Percentiles rank a stretch among this genome's conserved stretches.
These are phyloP conservation scores for Aphelenchoides bicaudatus DNA, from an alignment of 2,888 invertebrate species.

Conservation along the genomic window DNA sequence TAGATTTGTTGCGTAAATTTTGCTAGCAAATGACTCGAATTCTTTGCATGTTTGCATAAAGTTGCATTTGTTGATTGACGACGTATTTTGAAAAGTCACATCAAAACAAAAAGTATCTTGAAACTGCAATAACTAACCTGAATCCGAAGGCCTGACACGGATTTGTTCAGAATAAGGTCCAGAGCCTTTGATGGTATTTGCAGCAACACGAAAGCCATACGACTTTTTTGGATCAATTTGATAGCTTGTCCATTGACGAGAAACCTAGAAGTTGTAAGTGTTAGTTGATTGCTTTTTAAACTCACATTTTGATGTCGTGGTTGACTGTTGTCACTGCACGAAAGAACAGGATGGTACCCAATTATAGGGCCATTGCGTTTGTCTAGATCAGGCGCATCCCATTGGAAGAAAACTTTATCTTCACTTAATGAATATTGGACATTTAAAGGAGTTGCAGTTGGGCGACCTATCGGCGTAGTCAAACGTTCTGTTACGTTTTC, in stretches of 20 bases:
- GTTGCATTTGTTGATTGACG: neutral
- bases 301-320: constrained; percentile 18
- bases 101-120: neutral
- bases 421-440: constrained; percentile 55
- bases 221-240: constrained; percentile 47
- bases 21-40: neutral
- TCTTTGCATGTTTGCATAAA: no score
- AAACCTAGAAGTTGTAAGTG: constrained; percentile 36
- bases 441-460: constrained; percentile 53
- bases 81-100: neutral
- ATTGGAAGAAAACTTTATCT: constrained; percentile 60
- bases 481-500: constrained; percentile 87
- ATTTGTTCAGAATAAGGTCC: constrained; percentile 70
- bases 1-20: neutral
- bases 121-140: constrained; percentile 14
- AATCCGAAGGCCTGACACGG: constrained; percentile 21
- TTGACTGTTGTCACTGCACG: constrained; percentile 27
- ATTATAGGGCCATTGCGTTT: constrained; percentile 89
- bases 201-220: constrained; percentile 77
- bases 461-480: constrained; percentile 81
- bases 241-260: constrained; percentile 43
- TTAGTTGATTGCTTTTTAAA: constrained; percentile 10
- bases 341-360: constrained; percentile 73
- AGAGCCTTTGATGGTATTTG: constrained; percentile 91
- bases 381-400: constrained; percentile 72